Evolutionary conservation across 2,888 invertebrate species (phyloP), one percentile per base, ranked within the genome.

Genomic region (Dorcus hopei): DNA sequence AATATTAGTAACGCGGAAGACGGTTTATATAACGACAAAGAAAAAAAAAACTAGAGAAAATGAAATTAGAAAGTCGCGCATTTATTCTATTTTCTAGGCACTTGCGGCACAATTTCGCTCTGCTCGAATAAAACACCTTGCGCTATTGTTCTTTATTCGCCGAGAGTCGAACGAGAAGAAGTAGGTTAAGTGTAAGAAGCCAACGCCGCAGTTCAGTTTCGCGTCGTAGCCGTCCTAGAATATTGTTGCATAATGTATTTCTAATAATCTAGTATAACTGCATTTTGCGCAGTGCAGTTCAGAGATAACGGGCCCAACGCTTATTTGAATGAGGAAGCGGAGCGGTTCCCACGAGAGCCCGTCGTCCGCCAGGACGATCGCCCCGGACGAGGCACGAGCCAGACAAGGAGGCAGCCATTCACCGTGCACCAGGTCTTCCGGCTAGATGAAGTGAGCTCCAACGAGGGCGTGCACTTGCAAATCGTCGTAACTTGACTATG

Each of bases 251-350:
- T 45, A 45, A 45, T 45, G 9, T 45, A 45, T 45, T 45, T 45
- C 45, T 45, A 45, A 45, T 45, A 45, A 45, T 45, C 45, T 19
- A 45, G 45, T 45, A 45, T 45, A 45, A 45, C 45, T 45, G 45
- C 45, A 45, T 52, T 40, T 52, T 42, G 52, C 54, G 56, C 57
- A 57, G 41, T 58, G 55, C 49, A 58, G 59, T 52, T 39, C 48
- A 54, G 48, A 57, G 53, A 63, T 70, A 70, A 70, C 70, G 70
- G 70, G 65, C 61, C 66, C 63, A 63, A 66, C 67, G 65, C 69
- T 69, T 68, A 66, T 70, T 67, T 66, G 68, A 70, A 71, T 66
- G 66, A 70, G 70, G 70, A 71, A 71, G 71, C 68, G 61, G 59
- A 61, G 61, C 62, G 64, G 65, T 71, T 71, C 70, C 68, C 71